Evolutionary conservation across 2,113 vertebrate genomes (phyloP).

Genomic region (Toxotes jaculatrix): DNA sequence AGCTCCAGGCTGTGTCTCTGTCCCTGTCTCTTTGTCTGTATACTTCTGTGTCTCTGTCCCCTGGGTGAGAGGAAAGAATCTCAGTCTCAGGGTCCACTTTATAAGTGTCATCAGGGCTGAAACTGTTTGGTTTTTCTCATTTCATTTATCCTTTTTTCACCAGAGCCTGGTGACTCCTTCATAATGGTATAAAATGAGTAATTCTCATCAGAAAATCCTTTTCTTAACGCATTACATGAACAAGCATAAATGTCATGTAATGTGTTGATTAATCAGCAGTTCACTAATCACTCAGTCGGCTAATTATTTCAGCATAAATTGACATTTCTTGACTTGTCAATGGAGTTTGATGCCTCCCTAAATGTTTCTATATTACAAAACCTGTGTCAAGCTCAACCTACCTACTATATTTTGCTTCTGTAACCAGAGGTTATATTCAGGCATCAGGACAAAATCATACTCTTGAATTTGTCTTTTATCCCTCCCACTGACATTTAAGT

Average conservation of each 20-base stretch:
- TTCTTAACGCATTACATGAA: too few relatives aligned
- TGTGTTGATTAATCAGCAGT: too few relatives aligned
- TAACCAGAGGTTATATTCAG: neutral
- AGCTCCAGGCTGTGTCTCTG: constrained; percentile 30
- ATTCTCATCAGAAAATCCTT: neutral
- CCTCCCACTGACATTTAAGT: constrained; percentile 56
- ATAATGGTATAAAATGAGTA: neutral
- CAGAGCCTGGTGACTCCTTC: too few relatives aligned
- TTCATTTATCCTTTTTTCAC: too few relatives aligned
- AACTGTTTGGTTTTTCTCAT: neutral
- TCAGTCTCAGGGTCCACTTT: neutral
- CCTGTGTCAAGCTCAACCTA: neutral
- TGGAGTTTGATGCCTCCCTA: neutral
- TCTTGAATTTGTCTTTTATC: neutral
- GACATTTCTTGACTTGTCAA: neutral
- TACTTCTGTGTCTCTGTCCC: neutral
- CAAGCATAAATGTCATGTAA: too few relatives aligned
- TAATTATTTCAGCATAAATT: too few relatives aligned
- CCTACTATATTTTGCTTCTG: neutral
- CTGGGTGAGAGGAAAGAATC: neutral
- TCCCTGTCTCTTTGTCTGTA: neutral
- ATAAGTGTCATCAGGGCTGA: neutral
- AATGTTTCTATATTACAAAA: too few relatives aligned
- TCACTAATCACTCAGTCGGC: too few relatives aligned
- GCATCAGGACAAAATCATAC: neutral